phyloP scores from a whole-genome alignment of 2,797 vertebrate species.

The Rhabdophis nuchalis region DNA sequence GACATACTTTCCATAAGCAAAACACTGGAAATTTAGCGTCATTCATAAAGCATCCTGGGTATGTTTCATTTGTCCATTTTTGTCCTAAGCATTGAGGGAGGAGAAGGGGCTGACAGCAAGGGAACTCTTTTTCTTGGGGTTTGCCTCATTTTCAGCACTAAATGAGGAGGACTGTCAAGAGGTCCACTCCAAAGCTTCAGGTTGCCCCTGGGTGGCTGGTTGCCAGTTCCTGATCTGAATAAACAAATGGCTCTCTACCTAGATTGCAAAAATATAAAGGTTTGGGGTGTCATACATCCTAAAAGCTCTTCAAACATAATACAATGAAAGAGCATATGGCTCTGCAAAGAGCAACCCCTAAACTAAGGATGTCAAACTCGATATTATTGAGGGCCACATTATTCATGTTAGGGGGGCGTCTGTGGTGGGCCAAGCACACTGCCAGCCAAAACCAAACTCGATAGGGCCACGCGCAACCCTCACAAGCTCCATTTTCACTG shows the following conservation, averaged over 20 bases:
- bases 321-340: neutral
- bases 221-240: neutral
- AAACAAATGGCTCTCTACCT: neutral
- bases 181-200: neutral
- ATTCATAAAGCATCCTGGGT: neutral
- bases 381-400: too few species aligned
- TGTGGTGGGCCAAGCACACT: too few species aligned
- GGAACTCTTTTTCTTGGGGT: neutral
- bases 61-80: neutral
- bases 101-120: neutral
- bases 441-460: too few species aligned
- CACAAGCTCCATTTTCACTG: too few species aligned
- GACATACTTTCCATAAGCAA: neutral
- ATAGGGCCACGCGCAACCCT: too few species aligned
- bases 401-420: too few species aligned
- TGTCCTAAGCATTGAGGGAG: neutral
- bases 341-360: neutral
- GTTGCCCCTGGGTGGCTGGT: neutral
- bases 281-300: neutral
- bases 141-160: neutral
- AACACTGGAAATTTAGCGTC: neutral
- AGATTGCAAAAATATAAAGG: neutral
- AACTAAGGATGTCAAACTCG: too few species aligned
- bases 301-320: neutral
- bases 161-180: neutral